Base-by-base conservation (phyloP, 2,797 vertebrate genomes). In the Esox lucius region DNA sequence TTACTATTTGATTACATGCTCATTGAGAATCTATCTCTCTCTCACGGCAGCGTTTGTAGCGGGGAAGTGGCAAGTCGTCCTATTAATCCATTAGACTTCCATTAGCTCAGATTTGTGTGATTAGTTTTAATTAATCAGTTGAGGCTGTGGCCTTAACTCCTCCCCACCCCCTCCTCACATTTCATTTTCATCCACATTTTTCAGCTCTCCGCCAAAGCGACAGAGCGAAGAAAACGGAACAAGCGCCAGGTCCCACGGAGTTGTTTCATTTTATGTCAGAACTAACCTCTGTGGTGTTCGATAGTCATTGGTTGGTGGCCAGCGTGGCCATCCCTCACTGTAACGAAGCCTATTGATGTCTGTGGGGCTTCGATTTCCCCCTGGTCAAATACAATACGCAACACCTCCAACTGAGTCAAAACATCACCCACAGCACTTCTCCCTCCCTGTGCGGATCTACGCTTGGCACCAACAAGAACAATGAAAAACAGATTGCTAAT, bases 121-220 rank as follows among this genome's bases (percentile, higher is more conserved):
- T 92, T 91, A 91, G 89, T 87, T 90, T 81, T 90, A 91, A 92
- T 92, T 89, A 91, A 92, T 92, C 90, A 91, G 89, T 85, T 77
- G 68, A 79, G 87, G 88, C 88, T 80, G 80, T 81, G 82, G 87
- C 85, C 86, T 86, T 83, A 84, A 73, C 88, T 78, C 84, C 79
- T 76, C 26, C 26, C 81, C 39, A 64, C 28, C 24, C 72, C 33
- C 87, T 85, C 85, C 89, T 92, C 88, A 88, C 86, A 85, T 91
- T 88, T 89, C 75, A 90, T 90, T 88, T 88, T 78, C 87, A 83
- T 86, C 85, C 86, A 87, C 84, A 86, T 89, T 85, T 87, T 83
- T 90, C 90, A 89, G 85, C 88, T 86, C 84, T 88, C 87, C 84
- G 74, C 81, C 35, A 39, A 39, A 81, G 81, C 85, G 81, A 85